Evolutionary conservation across 2,797 vertebrate species (phyloP).

Genomic region (Megalops cyprinoides): DNA sequence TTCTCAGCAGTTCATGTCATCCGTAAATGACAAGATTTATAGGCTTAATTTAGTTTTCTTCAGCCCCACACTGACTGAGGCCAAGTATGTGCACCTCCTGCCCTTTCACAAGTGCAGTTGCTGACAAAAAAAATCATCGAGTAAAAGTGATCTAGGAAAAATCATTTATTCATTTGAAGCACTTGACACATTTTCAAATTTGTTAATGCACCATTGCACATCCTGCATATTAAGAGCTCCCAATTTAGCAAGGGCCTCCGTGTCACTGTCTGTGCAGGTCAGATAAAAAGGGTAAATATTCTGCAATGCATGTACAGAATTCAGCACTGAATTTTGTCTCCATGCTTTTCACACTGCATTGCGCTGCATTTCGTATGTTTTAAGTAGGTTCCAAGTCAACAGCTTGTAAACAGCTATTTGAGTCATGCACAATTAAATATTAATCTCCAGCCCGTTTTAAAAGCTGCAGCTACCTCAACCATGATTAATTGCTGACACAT

Average conservation of each 20-base stretch:
- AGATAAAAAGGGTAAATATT: not conserved
- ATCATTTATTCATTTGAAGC: not conserved
- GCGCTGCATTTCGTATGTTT: not conserved
- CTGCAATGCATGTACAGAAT: not conserved
- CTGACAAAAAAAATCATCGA: not conserved
- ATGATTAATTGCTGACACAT: not conserved
- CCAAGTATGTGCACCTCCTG: not conserved
- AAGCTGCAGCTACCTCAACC: constrained; percentile 1
- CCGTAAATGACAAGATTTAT: not conserved
- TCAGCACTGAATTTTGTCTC: not conserved
- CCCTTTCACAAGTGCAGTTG: constrained; percentile 2
- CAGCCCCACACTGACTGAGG: not conserved
- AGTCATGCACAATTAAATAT: constrained; percentile 17
- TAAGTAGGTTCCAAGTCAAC: not conserved
- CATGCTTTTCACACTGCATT: not conserved
- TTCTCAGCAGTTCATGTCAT: not conserved
- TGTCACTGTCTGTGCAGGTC: not conserved
- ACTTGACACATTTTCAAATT: not conserved
- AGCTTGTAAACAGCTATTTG: not conserved
- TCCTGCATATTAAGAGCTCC: not conserved
- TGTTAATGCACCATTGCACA: not conserved
- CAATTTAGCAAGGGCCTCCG: not conserved
- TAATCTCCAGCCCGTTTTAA: not conserved
- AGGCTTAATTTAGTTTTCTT: not conserved
- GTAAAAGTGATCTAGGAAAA: not conserved